Evolutionary conservation across 2,888 invertebrate species (phyloP).

Genomic region (Cheilosia vernalis): DNA sequence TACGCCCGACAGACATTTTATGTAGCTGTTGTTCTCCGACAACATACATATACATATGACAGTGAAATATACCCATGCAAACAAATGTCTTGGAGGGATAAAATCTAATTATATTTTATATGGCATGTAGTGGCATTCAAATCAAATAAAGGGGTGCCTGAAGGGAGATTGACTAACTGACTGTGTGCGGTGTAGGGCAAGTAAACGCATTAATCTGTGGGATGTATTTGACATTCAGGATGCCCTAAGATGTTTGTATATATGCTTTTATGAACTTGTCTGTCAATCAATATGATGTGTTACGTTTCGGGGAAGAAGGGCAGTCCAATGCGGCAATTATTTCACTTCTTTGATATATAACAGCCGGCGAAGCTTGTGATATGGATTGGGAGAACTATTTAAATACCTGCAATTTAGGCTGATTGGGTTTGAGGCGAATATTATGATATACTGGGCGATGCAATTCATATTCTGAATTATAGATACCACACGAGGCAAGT

Average conservation of each 20-base stretch:
- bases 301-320: too few species aligned
- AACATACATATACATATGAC: constrained; percentile 21
- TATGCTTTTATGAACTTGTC: not conserved
- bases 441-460: too few species aligned
- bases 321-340: too few species aligned
- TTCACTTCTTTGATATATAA: too few species aligned
- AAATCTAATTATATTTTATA: constrained; percentile 64
- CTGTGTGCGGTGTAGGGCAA: not conserved
- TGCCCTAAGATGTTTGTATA: not conserved
- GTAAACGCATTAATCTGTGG: constrained; percentile 17
- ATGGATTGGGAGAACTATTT: too few species aligned
- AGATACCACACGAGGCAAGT: too few species aligned
- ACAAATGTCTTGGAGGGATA: constrained; percentile 16
- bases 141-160: constrained; percentile 32
- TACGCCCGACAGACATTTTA: not conserved
- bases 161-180: constrained; percentile 9
- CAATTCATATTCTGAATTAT: too few species aligned
- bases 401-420: too few species aligned
- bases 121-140: constrained; percentile 43
- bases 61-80: constrained; percentile 13
- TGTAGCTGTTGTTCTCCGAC: constrained; percentile 7
- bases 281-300: too few species aligned
- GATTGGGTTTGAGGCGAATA: too few species aligned
- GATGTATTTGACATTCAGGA: not conserved
- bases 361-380: too few species aligned